These are phyloP conservation scores for Poeciliopsis prolifica DNA, from an alignment of 2,113 vertebrate species.

Conservation along the genomic window DNA sequence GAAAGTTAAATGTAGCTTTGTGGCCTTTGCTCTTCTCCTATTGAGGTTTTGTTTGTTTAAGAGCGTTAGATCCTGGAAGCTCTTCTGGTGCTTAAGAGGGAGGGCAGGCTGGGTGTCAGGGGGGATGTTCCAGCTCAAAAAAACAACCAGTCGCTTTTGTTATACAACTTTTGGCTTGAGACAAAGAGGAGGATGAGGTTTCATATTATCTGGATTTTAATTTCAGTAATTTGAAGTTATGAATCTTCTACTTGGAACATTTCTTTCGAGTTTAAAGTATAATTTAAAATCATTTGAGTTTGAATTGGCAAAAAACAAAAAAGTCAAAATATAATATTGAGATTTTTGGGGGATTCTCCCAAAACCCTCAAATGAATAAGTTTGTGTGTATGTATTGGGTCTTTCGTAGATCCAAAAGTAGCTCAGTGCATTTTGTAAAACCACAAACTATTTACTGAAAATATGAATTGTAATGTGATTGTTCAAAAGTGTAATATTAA, in stretches of 20 bases:
- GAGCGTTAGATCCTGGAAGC: slow-evolving; percentile 57
- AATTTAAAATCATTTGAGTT: neutral
- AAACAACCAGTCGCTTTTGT: slow-evolving; percentile 32
- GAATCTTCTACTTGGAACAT: neutral
- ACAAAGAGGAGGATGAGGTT: neutral
- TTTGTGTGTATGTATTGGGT: too few species aligned
- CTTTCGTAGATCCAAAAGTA: too few species aligned
- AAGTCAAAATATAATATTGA: neutral
- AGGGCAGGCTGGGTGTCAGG: slow-evolving; percentile 20
- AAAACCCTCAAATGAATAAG: too few species aligned
- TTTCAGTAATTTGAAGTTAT: neutral
- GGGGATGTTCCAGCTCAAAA: slow-evolving; percentile 28
- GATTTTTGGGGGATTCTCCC: too few species aligned
- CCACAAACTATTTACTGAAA: too few species aligned
- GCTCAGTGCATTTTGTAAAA: too few species aligned
- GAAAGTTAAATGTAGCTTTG: slow-evolving; percentile 53
- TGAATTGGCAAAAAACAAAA: neutral
- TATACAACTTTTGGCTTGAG: neutral
- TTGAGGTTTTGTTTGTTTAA: slow-evolving; percentile 73
- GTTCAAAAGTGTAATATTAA: too few species aligned
- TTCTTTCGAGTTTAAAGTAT: neutral
- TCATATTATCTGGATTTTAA: neutral
- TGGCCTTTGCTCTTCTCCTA: slow-evolving; percentile 71
- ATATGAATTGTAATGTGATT: too few species aligned
- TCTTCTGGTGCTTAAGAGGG: slow-evolving; percentile 61